These are phyloP conservation scores for Paracanthobrama guichenoti DNA, from an alignment of 2,113 vertebrate species.

Conservation along the genomic window DNA sequence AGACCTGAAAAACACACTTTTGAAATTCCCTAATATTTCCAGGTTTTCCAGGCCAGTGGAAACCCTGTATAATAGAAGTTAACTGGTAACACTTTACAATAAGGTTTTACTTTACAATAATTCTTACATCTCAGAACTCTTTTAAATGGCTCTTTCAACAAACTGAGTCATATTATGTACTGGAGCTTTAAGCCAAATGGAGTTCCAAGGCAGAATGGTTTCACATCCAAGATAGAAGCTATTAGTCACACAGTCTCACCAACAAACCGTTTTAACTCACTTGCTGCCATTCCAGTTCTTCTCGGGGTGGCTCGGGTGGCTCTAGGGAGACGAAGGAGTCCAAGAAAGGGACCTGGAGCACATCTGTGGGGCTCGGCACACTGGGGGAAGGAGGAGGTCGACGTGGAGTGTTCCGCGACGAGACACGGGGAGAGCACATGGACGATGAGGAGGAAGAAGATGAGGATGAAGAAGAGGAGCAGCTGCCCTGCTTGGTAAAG, in stretches of 20 bases:
- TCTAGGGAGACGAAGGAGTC: conserved; percentile 68
- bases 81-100: no score
- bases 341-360: conserved; percentile 72
- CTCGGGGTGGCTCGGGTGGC: conserved; percentile 64
- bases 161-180: neutral
- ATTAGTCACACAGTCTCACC: neutral
- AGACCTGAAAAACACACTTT: no score
- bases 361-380: conserved; percentile 53
- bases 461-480: conserved; percentile 62
- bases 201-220: neutral
- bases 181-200: neutral
- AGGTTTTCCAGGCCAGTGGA: no score
- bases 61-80: no score
- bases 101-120: neutral
- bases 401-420: conserved; percentile 56
- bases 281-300: conserved; percentile 88
- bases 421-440: conserved; percentile 66
- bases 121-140: neutral
- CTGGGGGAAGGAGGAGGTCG: conserved; percentile 62
- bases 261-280: conserved; percentile 66
- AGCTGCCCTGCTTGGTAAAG: conserved; percentile 63
- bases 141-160: neutral
- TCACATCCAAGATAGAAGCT: neutral
- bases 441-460: conserved; percentile 72
- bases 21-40: no score